Evolutionary conservation across 53 echinoderm and acorn worm genomes (phyloP).

Genomic region (Patiria pectinifera): DNA sequence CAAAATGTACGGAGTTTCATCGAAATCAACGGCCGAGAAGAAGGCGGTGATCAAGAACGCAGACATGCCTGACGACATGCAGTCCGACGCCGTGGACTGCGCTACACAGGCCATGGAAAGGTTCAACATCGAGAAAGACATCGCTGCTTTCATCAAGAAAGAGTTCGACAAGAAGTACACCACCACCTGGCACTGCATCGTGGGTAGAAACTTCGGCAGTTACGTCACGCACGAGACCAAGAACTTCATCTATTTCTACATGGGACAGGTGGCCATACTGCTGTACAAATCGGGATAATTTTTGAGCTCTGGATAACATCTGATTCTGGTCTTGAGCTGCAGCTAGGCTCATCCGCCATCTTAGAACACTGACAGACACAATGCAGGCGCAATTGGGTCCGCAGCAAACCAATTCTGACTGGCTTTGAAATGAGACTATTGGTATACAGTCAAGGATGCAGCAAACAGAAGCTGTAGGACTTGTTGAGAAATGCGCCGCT

Average conservation of each 20-base stretch:
- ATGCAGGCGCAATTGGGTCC: too few relatives aligned
- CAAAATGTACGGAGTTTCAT: too few relatives aligned
- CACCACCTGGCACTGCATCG: conserved; percentile 95
- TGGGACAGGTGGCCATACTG: conserved; percentile 83
- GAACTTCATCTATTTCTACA: conserved; percentile 93
- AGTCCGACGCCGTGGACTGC: conserved; percentile 74
- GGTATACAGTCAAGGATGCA: too few relatives aligned
- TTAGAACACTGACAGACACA: too few relatives aligned
- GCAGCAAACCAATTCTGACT: too few relatives aligned
- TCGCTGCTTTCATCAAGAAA: conserved; percentile 88
- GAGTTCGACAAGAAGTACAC: conserved; percentile 94
- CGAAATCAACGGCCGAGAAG: not conserved
- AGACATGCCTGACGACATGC: conserved; percentile 59
- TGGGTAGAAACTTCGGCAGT: conserved; percentile 90
- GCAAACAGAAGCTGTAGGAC: too few relatives aligned
- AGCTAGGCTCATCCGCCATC: too few relatives aligned
- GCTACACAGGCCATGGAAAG: conserved; percentile 75
- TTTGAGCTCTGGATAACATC: too few relatives aligned
- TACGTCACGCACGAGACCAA: conserved; percentile 96
- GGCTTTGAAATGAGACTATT: too few relatives aligned
- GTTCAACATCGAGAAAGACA: conserved; percentile 89
- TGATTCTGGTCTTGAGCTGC: too few relatives aligned
- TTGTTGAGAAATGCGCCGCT: too few relatives aligned
- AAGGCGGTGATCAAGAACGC: conserved; percentile 46
- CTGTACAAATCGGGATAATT: conserved; percentile 78